Evolutionary conservation across 2,797 vertebrate species (phyloP).

Genomic region (Urophycis tenuis): DNA sequence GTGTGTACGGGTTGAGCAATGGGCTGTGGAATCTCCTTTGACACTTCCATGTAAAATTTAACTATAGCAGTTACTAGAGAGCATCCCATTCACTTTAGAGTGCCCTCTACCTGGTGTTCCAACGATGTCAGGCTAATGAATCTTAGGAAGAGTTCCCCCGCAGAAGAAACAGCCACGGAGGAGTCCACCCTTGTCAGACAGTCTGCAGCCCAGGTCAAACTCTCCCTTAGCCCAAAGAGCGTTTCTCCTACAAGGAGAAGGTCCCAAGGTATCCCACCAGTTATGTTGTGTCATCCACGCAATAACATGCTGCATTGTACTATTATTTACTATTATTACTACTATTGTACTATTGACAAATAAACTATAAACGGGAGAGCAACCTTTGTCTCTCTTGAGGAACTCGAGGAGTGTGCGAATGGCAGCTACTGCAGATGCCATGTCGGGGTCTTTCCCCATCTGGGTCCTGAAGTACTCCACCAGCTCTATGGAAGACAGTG

Average conservation of each 20-base stretch:
- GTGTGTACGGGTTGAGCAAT: background rate
- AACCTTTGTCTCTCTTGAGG: slow-evolving; percentile 90
- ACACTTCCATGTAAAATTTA: background rate
- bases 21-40: background rate
- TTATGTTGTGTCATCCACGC: background rate
- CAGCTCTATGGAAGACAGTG: slow-evolving; percentile 68
- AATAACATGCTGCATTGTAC: no score
- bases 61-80: background rate
- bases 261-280: background rate
- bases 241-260: slow-evolving; percentile 77
- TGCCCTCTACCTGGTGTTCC: slow-evolving; percentile 77
- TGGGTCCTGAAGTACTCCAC: slow-evolving; percentile 87
- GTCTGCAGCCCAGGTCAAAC: slow-evolving; percentile 79
- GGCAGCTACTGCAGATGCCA: slow-evolving; percentile 92
- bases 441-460: slow-evolving; percentile 83
- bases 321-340: no score
- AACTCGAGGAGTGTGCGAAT: slow-evolving; percentile 88
- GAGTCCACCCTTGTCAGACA: slow-evolving; percentile 84
- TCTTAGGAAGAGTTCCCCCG: slow-evolving; percentile 92
- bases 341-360: background rate
- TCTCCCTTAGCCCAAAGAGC: slow-evolving; percentile 86
- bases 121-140: slow-evolving; percentile 95
- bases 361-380: background rate
- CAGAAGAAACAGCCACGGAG: slow-evolving; percentile 91
- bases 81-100: background rate